phyloP scores from a whole-genome alignment of 2,797 vertebrate species.

The Aplochiton taeniatus region DNA sequence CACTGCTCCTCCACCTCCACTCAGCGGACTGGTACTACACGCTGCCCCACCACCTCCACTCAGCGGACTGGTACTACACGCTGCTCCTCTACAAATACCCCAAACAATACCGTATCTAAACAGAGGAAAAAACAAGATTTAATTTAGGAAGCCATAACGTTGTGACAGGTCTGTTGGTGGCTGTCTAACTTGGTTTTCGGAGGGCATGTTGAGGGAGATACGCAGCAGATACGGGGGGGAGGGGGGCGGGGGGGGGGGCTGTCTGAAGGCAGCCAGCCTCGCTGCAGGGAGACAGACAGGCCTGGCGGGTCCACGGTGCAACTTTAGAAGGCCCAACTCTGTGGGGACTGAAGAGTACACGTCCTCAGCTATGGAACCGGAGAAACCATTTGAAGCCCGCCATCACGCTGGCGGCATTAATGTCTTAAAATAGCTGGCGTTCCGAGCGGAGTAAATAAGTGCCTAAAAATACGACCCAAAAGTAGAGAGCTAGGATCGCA shows the following conservation, averaged over 20 bases:
- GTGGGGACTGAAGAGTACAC: not conserved
- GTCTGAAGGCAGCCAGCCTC: slow-evolving; percentile 22
- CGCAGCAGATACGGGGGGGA: too few species aligned
- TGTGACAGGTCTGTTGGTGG: too few species aligned
- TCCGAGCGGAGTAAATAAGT: slow-evolving; percentile 30
- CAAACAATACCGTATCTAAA: too few species aligned
- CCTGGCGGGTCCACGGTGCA: slow-evolving; percentile 21
- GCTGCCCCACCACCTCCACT: too few species aligned
- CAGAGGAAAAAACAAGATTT: too few species aligned
- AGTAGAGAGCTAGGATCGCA: not conserved
- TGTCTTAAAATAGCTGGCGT: slow-evolving; percentile 23
- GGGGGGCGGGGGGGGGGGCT: not conserved
- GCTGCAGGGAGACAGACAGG: slow-evolving; percentile 18
- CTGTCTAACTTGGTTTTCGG: slow-evolving; percentile 41
- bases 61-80: too few species aligned
- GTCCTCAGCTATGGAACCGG: slow-evolving; percentile 4
- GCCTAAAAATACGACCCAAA: slow-evolving; percentile 18
- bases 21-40: too few species aligned
- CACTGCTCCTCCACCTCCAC: too few species aligned
- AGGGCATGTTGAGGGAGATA: slow-evolving; percentile 17
- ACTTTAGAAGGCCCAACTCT: slow-evolving; percentile 25
- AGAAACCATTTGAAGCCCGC: slow-evolving; percentile 37
- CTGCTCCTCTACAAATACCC: too few species aligned
- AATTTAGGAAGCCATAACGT: too few species aligned
- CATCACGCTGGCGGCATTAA: slow-evolving; percentile 27